Percentiles rank a stretch among this genome's conserved stretches.
These are phyloP conservation scores for Pogonocichla stellata DNA, from an alignment of 2,113 vertebrate species.

Conservation along the genomic window DNA sequence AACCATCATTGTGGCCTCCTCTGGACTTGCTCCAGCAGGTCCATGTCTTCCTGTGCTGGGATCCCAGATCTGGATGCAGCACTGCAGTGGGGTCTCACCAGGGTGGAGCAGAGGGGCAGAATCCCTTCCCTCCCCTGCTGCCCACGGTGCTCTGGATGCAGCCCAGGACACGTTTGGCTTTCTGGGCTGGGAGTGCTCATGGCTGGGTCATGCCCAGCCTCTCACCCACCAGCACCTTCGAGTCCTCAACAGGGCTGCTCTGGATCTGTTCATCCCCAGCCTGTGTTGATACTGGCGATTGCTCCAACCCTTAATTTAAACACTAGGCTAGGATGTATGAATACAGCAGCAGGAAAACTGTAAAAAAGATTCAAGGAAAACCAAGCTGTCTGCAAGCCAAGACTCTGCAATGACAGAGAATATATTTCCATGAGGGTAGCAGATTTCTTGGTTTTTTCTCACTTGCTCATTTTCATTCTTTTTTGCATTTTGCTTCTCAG, in stretches of 20 bases:
- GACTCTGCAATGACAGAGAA: not conserved
- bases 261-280: rapidly evolving
- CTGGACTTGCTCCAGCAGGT: rapidly evolving
- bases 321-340: not conserved
- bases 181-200: not conserved
- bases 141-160: rapidly evolving
- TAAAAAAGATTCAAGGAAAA: not conserved
- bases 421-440: not conserved
- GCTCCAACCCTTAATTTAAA: not conserved
- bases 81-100: rapidly evolving
- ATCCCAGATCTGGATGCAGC: not conserved
- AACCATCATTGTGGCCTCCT: not conserved
- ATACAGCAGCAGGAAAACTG: not conserved
- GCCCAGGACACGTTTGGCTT: not conserved
- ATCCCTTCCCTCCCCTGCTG: not conserved
- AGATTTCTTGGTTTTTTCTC: not conserved
- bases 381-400: not conserved
- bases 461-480: not conserved
- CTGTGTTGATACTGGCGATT: not conserved
- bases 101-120: not conserved
- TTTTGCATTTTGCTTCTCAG: not conserved
- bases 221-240: rapidly evolving
- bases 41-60: not conserved
- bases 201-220: not conserved
- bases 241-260: not conserved